phyloP scores from a whole-genome alignment of 2,888 invertebrate genomes.

The Sympetrum striolatum region DNA sequence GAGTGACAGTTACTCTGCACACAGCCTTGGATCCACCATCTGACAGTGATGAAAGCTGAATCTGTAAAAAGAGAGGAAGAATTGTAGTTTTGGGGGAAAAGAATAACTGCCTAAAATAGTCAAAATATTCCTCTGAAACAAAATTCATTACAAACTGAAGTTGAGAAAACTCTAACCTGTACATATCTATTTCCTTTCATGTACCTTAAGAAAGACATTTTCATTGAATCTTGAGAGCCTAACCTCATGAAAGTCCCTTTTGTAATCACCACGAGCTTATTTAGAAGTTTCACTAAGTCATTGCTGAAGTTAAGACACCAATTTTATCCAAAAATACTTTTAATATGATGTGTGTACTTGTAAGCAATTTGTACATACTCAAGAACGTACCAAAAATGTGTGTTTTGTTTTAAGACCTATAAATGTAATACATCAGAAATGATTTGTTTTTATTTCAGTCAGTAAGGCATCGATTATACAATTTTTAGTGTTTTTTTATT shows the following conservation, averaged over 20 bases:
- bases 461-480: neutral
- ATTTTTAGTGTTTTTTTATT: neutral
- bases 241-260: constrained; percentile 11
- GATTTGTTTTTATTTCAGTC: constrained; percentile 11
- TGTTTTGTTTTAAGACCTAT: constrained; percentile 29
- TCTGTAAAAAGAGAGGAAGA: neutral
- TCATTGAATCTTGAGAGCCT: constrained; percentile 24
- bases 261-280: constrained; percentile 39
- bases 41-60: constrained; percentile 50
- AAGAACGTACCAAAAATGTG: neutral
- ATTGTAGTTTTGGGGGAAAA: neutral
- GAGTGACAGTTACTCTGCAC: constrained; percentile 91
- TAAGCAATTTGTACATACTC: neutral
- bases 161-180: neutral
- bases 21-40: constrained; percentile 89
- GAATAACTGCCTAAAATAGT: neutral
- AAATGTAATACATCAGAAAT: constrained; percentile 20
- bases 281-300: constrained; percentile 37
- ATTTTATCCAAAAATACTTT: constrained; percentile 29
- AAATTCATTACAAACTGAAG: constrained; percentile 8
- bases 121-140: neutral
- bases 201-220: constrained; percentile 7
- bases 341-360: neutral
- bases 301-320: neutral
- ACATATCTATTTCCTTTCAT: constrained; percentile 24